Evolutionary conservation across 2,797 vertebrate species (phyloP), one percentile per base, ranked within the genome.

Genomic region (Platalea minor): DNA sequence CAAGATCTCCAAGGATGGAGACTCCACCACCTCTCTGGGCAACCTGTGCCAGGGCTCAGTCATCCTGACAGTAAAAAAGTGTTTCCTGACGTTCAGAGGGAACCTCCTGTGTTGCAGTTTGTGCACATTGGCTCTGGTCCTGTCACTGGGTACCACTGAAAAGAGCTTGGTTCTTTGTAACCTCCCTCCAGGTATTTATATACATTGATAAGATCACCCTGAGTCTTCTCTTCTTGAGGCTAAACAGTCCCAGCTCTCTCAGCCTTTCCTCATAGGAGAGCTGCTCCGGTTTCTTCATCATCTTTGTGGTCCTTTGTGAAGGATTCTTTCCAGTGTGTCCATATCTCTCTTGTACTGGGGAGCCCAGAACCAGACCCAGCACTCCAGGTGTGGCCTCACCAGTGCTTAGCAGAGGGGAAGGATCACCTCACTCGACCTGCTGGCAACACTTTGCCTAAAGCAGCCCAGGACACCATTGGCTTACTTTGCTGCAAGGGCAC

Each of bases 401-500:
- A 45, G 24, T 45, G 18, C 17, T 68, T n/a, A 41, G 21, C 13
- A 64, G 45, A 79, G 26, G 7, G 26, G 9, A 91, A 65, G 28
- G 11, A 41, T 53, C 48, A 57, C 8, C 10, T 57, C 14, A 11
- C 31, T 73, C 1, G 1, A 54, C 11, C 54, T 63, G 9, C 21
- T 73, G 25, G n/a, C 7, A 81, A 17, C 19, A 64, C 15, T 60
- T 76, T 45, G 15, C 45, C 43, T 72, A 25, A 18, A 18, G 35
- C 8, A 73, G 39, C 39, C 10, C 69, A 68, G 21, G 31, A 67
- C 43, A 53, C 5, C 15, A 25, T 16, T 39, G 10, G 3, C 7
- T 7, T 14, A 10, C 33, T 45, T 83, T 61, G 7, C 19, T 0
- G 0, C 9, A 65, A 25, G 14, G 37, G 3, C 19, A 41, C 11